phyloP scores from a whole-genome alignment of 2,797 vertebrate genomes.

The Poeciliopsis turneri region DNA sequence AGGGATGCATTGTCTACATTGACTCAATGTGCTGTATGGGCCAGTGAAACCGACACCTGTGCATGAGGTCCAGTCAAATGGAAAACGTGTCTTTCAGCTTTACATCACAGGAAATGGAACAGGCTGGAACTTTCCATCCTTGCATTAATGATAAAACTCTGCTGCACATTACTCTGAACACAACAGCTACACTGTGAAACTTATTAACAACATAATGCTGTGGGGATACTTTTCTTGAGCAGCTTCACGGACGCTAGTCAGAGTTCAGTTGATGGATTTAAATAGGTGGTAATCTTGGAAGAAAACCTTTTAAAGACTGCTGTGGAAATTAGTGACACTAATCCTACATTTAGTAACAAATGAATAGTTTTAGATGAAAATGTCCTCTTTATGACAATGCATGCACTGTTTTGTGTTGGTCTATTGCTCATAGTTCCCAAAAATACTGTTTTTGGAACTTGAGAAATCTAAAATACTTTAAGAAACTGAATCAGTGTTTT shows the following conservation, averaged over 20 bases:
- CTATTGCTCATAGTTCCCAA: not conserved
- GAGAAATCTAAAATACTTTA: not conserved
- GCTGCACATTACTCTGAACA: not conserved
- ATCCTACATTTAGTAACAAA: not conserved
- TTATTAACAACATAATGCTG: not conserved
- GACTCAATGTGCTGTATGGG: constrained; percentile 37
- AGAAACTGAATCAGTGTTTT: not conserved
- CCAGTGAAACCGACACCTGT: constrained; percentile 44
- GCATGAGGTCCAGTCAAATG: constrained; percentile 35
- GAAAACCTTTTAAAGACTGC: not conserved
- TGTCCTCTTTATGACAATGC: not conserved
- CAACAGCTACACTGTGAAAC: not conserved
- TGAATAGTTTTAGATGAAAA: not conserved
- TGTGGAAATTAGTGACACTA: not conserved
- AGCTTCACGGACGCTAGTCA: not conserved
- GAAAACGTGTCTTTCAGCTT: constrained; percentile 52
- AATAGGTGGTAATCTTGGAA: not conserved
- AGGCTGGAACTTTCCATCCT: constrained; percentile 28
- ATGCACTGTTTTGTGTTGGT: not conserved
- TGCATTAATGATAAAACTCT: constrained; percentile 29
- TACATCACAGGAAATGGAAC: constrained; percentile 38
- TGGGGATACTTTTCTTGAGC: not conserved
- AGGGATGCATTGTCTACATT: constrained; percentile 49
- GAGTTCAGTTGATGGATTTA: not conserved
- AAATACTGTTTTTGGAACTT: not conserved